Percentiles rank a stretch among this genome's conserved stretches.
These are phyloP conservation scores for Catharus minimus DNA, from an alignment of 2,113 vertebrate species.

Conservation along the genomic window DNA sequence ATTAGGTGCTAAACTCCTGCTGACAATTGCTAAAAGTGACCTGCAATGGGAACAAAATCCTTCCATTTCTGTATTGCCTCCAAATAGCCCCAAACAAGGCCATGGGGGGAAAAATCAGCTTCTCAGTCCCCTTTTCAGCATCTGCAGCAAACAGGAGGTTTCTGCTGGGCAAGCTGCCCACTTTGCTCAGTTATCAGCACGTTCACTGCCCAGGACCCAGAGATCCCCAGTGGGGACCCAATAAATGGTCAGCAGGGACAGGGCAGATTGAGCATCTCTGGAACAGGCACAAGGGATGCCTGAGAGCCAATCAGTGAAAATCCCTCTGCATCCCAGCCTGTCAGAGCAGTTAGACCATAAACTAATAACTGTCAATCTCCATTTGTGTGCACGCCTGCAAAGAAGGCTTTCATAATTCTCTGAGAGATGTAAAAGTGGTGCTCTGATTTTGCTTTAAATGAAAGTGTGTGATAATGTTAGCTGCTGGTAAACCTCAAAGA, in stretches of 20 bases:
- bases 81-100: background rate
- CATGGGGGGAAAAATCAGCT: background rate
- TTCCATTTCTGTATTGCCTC: background rate
- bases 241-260: background rate
- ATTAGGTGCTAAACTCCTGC: background rate
- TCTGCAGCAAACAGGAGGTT: background rate
- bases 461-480: background rate
- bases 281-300: background rate
- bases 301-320: background rate
- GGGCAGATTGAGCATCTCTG: background rate
- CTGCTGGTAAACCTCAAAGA: slow-evolving; percentile 16
- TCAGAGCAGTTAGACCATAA: slow-evolving; percentile 24
- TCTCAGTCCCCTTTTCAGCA: background rate
- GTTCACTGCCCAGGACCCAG: background rate
- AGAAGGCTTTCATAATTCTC: slow-evolving; percentile 5
- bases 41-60: background rate
- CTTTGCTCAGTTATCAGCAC: background rate
- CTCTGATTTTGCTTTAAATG: slow-evolving; percentile 17
- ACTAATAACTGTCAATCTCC: slow-evolving; percentile 41
- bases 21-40: background rate
- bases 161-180: background rate
- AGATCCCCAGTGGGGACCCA: background rate
- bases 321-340: background rate
- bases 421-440: background rate
- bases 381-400: background rate